Evolutionary conservation across 2,888 invertebrate genomes (phyloP).

Genomic region (Gnatocerus cornutus): DNA sequence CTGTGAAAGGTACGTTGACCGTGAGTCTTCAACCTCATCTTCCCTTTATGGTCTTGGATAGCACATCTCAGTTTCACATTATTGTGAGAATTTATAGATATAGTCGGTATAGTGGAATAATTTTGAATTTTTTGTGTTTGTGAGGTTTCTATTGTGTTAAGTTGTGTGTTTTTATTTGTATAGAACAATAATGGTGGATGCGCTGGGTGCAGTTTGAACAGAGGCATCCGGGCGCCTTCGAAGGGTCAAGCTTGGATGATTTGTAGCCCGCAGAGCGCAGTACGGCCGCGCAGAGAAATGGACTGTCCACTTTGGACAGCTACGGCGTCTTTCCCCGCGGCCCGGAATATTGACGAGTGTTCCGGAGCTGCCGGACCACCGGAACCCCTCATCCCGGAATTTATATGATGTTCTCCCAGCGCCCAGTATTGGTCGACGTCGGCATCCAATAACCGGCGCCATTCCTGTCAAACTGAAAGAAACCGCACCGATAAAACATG

Average conservation of each 20-base stretch:
- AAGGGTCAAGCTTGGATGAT: slow-evolving; percentile 65
- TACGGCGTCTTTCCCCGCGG: slow-evolving; percentile 58
- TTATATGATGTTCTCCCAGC: slow-evolving; percentile 70
- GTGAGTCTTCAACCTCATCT: too few relatives aligned
- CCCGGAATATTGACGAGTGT: slow-evolving; percentile 66
- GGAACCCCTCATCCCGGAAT: slow-evolving; percentile 68
- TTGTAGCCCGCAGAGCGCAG: slow-evolving; percentile 63
- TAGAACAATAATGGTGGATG: slow-evolving; percentile 43
- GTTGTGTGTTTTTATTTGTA: not conserved
- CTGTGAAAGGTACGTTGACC: too few relatives aligned
- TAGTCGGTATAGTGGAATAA: too few relatives aligned
- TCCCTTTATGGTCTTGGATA: too few relatives aligned
- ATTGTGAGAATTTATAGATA: too few relatives aligned
- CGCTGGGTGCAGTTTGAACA: slow-evolving; percentile 49
- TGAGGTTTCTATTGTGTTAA: not conserved
- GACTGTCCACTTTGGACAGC: slow-evolving; percentile 69
- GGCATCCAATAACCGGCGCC: slow-evolving; percentile 70
- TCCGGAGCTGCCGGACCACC: slow-evolving; percentile 53
- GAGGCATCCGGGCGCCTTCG: slow-evolving; percentile 58
- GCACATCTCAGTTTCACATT: too few relatives aligned
- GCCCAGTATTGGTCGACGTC: slow-evolving; percentile 68
- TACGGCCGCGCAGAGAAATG: slow-evolving; percentile 67
- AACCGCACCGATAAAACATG: slow-evolving; percentile 70
- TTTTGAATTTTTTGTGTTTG: too few relatives aligned
- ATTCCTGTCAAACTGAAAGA: slow-evolving; percentile 70